phyloP scores from a whole-genome alignment of 1,140 invertebrate genomes.

The Drosophila kanapiae region DNA sequence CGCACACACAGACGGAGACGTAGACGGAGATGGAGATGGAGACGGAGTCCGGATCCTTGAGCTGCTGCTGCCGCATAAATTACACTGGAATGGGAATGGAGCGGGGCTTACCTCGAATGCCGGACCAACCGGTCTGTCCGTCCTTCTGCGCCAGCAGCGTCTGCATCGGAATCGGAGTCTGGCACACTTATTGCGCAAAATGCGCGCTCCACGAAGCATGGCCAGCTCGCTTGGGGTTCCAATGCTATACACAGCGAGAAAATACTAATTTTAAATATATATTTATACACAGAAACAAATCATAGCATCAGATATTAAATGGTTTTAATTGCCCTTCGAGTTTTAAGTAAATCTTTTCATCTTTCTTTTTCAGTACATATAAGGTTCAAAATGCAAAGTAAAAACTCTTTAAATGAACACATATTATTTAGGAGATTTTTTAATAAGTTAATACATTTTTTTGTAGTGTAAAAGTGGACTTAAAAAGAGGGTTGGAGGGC shows the following conservation, averaged over 20 bases:
- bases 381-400: not conserved
- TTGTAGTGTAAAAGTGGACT: constrained; percentile 7
- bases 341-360: not conserved
- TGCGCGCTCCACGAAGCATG: constrained; percentile 79
- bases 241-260: constrained; percentile 36
- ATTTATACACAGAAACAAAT: not conserved
- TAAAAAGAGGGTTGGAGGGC: not conserved
- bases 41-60: constrained; percentile 71
- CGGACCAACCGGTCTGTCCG: constrained; percentile 69
- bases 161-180: constrained; percentile 58
- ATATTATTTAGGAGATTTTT: too few species aligned
- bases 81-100: constrained; percentile 56
- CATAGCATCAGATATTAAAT: not conserved
- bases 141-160: constrained; percentile 39
- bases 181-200: constrained; percentile 84
- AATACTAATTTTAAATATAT: not conserved
- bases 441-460: not conserved
- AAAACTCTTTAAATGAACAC: too few species aligned
- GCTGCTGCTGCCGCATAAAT: constrained; percentile 78
- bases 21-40: not conserved
- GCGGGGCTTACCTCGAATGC: constrained; percentile 25
- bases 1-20: constrained; percentile 51
- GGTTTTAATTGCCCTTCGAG: too few species aligned
- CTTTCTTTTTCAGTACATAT: too few species aligned
- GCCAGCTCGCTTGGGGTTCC: constrained; percentile 56